Conservation (phyloP, 2,797 vertebrate genomes). For the Acanthurus leucopareius region DNA sequence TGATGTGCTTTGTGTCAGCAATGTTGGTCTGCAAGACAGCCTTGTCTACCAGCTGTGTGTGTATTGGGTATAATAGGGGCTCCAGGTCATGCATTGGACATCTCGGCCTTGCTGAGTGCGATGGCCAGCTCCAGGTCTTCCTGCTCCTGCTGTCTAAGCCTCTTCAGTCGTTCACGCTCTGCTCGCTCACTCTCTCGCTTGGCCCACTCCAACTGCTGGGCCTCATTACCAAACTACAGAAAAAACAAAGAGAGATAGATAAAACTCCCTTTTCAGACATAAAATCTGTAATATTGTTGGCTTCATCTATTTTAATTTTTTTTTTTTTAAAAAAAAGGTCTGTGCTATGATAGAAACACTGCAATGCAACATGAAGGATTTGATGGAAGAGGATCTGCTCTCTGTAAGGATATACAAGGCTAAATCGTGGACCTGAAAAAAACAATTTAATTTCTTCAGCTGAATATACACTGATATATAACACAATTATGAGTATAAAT, state of each 20-base stretch:
- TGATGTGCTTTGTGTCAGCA: slow-evolving; percentile 45
- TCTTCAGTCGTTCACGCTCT: slow-evolving; percentile 94
- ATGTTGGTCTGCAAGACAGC: slow-evolving; percentile 27
- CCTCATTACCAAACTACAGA: slow-evolving; percentile 96
- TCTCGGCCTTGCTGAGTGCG: slow-evolving; percentile 98
- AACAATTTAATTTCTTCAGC: too few relatives aligned
- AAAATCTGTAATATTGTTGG: neutral
- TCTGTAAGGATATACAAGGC: too few relatives aligned
- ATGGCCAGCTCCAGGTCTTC: slow-evolving; percentile 98
- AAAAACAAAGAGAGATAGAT: slow-evolving; percentile 26
- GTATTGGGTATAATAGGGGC: slow-evolving; percentile 1
- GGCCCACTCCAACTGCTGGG: slow-evolving; percentile 98
- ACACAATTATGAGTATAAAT: too few relatives aligned
- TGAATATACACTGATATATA: too few relatives aligned
- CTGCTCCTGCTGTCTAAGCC: slow-evolving; percentile 94
- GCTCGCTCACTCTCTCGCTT: slow-evolving; percentile 97
- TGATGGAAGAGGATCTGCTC: too few relatives aligned
- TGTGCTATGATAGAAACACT: too few relatives aligned
- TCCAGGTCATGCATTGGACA: slow-evolving; percentile 90
- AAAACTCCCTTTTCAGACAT: neutral
- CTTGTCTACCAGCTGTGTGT: slow-evolving; percentile 7
- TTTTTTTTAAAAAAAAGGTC: too few relatives aligned
- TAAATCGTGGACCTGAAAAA: too few relatives aligned
- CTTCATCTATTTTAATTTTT: neutral
- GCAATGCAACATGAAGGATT: too few relatives aligned